Evolutionary conservation across 2,113 vertebrate species (phyloP), one percentile per base, ranked within the genome.

Genomic region (Apteryx owenii): DNA sequence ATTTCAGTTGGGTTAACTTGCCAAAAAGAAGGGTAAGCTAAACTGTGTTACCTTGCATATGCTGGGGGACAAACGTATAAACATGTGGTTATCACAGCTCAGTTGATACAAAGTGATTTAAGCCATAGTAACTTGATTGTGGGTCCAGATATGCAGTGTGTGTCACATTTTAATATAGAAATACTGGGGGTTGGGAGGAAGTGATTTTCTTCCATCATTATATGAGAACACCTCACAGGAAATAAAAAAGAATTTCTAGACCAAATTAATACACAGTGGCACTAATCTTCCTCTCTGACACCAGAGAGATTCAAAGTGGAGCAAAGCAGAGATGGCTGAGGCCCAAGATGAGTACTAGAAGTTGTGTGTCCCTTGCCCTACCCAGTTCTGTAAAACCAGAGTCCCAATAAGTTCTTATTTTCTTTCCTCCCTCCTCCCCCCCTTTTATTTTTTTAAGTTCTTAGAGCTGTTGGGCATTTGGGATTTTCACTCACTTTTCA

Each of bases 401-500:
- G 6, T 44, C 16, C 2, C 10, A 70, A 42, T 15, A 81, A 10
- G 5, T 83, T 60, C n/a, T 7, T 1, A 5, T 7, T n/a, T 10
- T 40, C 36, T 4, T 36, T 40, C 9, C 3, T n/a, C 4, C 7
- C 9, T 12, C 11, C 60, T 61, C 12, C 5, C 7, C 10, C 13
- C 28, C 9, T 42, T 14, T 20, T 9, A 5, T 23, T 91, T 82
- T 79, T 73, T 13, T 33, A 7, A 65, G 12, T 50, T 84, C 75
- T 84, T 82, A 26, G 33, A 85, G 21, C 13, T 42, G 64, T 81
- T 83, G 23, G 28, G 40, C 58, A 28, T 84, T 92, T 92, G 86
- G 51, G 78, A 82, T 80, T 96, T 91, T 91, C 58, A 69, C 4
- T 79, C 50, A 51, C 46, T 95, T 97, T 85, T 88, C 28, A 81